phyloP scores from a whole-genome alignment of 2,113 vertebrate species.

The Callopanchax toddi region DNA sequence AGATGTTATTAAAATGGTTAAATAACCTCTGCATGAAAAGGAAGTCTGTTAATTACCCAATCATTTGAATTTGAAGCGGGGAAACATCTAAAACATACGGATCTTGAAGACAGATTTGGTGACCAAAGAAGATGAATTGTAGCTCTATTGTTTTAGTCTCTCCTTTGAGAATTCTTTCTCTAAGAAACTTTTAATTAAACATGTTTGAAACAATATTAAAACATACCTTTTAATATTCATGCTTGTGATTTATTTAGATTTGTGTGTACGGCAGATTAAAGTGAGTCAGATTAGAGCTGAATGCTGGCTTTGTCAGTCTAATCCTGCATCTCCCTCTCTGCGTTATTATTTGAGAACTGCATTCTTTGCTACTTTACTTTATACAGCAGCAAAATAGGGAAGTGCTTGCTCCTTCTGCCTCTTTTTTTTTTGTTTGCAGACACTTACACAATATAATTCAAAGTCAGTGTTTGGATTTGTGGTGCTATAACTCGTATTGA shows the following conservation, averaged over 20 bases:
- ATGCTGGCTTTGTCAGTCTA: neutral
- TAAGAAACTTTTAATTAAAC: slow-evolving; percentile 47
- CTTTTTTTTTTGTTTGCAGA: slow-evolving; percentile 3
- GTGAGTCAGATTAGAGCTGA: slow-evolving; percentile 8
- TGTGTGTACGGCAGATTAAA: slow-evolving; percentile 27
- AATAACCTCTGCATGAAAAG: too few species aligned
- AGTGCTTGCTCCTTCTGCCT: neutral
- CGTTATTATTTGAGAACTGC: slow-evolving; percentile 3
- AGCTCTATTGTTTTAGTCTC: too few species aligned
- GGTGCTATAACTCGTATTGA: slow-evolving; percentile 56
- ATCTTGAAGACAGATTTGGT: too few species aligned
- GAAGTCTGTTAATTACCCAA: too few species aligned
- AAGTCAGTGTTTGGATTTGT: slow-evolving; percentile 53
- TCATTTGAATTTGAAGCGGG: too few species aligned
- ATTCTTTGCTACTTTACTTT: neutral
- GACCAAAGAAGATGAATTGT: too few species aligned
- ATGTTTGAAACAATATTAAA: slow-evolving; percentile 12
- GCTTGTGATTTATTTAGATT: slow-evolving; percentile 25
- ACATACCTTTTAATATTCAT: slow-evolving; percentile 5
- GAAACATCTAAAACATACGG: too few species aligned
- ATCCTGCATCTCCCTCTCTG: neutral
- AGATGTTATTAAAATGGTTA: too few species aligned
- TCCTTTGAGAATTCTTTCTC: slow-evolving; percentile 27
- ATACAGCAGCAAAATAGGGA: neutral
- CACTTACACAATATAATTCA: slow-evolving; percentile 20